These are phyloP conservation scores for Sebastes hubbsi DNA, from an alignment of 2,797 vertebrate genomes.

Conservation along the genomic window DNA sequence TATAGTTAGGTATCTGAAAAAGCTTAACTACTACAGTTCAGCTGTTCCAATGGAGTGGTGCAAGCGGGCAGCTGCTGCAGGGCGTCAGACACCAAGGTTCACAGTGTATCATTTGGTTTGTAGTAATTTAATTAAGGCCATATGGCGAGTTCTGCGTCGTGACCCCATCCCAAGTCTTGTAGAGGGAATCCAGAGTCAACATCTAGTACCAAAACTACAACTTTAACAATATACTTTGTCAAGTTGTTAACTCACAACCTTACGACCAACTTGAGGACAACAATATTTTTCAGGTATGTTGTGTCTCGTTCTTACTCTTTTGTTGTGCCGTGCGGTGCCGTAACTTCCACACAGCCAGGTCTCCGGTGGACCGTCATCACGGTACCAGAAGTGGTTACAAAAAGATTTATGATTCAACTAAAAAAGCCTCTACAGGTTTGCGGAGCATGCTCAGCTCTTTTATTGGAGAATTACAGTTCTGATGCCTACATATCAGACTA, in stretches of 20 bases:
- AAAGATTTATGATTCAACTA: conserved; percentile 19
- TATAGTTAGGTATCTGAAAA: not conserved
- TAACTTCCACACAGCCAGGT: not conserved
- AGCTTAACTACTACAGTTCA: not conserved
- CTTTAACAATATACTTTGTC: not conserved
- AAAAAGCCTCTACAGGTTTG: not conserved
- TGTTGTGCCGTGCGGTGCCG: not conserved
- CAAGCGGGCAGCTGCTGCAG: not conserved
- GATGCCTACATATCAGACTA: not conserved
- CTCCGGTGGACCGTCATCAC: conserved; percentile 2
- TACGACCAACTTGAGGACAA: not conserved
- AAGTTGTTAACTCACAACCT: conserved; percentile 4
- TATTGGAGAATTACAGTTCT: conserved; percentile 23
- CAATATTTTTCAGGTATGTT: not conserved
- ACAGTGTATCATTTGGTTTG: too few relatives aligned
- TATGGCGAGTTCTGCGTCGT: not conserved
- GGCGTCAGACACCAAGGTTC: not conserved
- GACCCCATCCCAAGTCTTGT: not conserved
- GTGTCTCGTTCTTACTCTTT: not conserved
- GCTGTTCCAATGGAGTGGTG: not conserved
- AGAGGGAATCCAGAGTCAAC: not conserved
- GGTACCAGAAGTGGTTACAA: conserved; percentile 7
- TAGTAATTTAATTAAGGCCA: too few relatives aligned
- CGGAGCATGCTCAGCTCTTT: not conserved
- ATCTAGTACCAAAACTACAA: not conserved